Base-by-base conservation (phyloP, 2,113 vertebrate genomes). In the Cephalopholis sonnerati region DNA sequence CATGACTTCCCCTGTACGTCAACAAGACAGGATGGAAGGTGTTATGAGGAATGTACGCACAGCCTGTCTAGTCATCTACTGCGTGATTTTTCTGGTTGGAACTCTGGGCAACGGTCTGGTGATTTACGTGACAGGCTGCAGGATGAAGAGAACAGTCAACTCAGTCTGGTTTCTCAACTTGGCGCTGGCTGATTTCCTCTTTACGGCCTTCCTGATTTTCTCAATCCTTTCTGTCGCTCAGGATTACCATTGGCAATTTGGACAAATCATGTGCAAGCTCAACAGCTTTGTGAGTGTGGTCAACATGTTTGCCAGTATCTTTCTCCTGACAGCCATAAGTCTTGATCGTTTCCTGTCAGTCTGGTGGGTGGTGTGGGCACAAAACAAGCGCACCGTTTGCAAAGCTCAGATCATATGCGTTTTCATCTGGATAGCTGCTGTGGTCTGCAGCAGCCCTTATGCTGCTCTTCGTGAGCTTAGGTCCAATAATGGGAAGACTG, bases 131-230 rank as follows among this genome's bases (percentile, higher is more conserved):
- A 93, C 93, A 0, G 91, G 91, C 17, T 94, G 81, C 81, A 93
- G 85, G 66, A 95, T 96, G 92, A 93, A 93, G 86, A 94, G 20
- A 57, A 94, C 94, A 0, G 90, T 95, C 55, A 94, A 93, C 77
- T 91, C 91, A 0, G 41, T 93, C 6, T 96, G 93, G 94, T 95
- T 96, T 78, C 79, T 96, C 29, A 96, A 96, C 81, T 15, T 96
- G 54, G 93, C 94, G 2, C 7, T 92, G 41, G 94, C 95, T 9
- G 95, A 96, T 79, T 95, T 96, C 78, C 83, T 90, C 66, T 95
- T 94, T 25, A 89, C 77, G 0, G 24, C 79, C 2, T 89, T 91
- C 39, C 59, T 94, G 41, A 66, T 92, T 62, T 80, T 96, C 54
- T 9, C 24, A 0, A 89, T 92, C 1, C n/a, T 86, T 0, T 59